These are phyloP conservation scores for Iselma pallidipennis DNA, from an alignment of 2,888 invertebrate species.

Conservation along the genomic window DNA sequence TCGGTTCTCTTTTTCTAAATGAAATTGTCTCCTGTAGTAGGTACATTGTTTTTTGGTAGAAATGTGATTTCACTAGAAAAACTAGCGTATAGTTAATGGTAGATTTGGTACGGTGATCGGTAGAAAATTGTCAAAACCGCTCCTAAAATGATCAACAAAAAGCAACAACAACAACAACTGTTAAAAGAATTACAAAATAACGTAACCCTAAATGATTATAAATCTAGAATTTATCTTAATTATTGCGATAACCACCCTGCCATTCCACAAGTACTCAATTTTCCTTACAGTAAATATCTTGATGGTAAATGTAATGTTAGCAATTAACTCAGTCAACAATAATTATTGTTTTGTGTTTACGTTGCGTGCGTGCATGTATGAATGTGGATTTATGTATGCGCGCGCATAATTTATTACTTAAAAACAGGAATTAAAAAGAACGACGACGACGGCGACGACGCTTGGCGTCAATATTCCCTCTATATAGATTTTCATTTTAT, in stretches of 20 bases:
- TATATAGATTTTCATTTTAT: background rate
- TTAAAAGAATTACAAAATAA: too few species aligned
- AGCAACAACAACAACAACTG: background rate
- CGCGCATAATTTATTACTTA: background rate
- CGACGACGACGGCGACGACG: background rate
- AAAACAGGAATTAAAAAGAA: background rate
- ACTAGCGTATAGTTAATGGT: too few species aligned
- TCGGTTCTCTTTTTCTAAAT: too few species aligned
- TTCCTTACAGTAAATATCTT: too few species aligned
- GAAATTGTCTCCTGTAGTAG: too few species aligned
- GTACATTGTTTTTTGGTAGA: too few species aligned
- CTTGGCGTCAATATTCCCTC: background rate
- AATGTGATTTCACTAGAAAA: background rate
- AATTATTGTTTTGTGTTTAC: background rate
- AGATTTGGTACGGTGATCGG: background rate
- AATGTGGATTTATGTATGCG: background rate
- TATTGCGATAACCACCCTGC: background rate
- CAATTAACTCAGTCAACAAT: background rate
- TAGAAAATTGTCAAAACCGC: background rate
- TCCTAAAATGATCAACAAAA: too few species aligned
- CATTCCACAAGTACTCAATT: background rate
- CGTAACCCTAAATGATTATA: too few species aligned
- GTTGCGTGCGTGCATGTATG: background rate
- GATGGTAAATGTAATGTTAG: background rate
- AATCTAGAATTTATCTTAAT: too few species aligned